phyloP scores from a whole-genome alignment of 2,888 invertebrate genomes.

The Philopedon plagiatum region DNA sequence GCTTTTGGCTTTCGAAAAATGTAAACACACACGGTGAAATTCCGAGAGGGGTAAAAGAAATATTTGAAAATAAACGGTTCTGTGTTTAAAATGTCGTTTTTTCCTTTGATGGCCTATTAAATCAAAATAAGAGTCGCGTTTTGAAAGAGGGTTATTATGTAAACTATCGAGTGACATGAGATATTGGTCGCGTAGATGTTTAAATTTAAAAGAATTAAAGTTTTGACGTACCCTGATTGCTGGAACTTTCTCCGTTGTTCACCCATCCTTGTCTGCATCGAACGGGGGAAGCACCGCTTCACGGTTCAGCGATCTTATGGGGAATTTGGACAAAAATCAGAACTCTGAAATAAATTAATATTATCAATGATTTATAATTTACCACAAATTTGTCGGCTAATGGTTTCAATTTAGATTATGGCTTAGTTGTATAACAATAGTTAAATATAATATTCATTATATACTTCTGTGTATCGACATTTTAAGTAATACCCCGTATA shows the following conservation, averaged over 20 bases:
- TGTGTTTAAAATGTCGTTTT: constrained; percentile 33
- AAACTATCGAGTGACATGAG: constrained; percentile 35
- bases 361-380: no score
- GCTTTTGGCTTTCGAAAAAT: constrained; percentile 34
- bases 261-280: no score
- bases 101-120: constrained; percentile 38
- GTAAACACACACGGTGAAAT: constrained; percentile 34
- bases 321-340: no score
- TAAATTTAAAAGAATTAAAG: background rate
- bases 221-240: background rate
- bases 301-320: no score
- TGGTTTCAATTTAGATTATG: no score
- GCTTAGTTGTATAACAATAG: no score
- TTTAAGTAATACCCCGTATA: background rate
- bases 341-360: no score
- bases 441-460: no score
- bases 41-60: constrained; percentile 22
- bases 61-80: constrained; percentile 37
- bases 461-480: no score
- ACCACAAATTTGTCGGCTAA: no score
- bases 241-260: no score
- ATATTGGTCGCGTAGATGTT: constrained; percentile 11
- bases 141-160: constrained; percentile 10
- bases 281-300: no score
- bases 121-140: constrained; percentile 32